phyloP scores from a whole-genome alignment of 2,113 vertebrate genomes.

The Platichthys flesus region DNA sequence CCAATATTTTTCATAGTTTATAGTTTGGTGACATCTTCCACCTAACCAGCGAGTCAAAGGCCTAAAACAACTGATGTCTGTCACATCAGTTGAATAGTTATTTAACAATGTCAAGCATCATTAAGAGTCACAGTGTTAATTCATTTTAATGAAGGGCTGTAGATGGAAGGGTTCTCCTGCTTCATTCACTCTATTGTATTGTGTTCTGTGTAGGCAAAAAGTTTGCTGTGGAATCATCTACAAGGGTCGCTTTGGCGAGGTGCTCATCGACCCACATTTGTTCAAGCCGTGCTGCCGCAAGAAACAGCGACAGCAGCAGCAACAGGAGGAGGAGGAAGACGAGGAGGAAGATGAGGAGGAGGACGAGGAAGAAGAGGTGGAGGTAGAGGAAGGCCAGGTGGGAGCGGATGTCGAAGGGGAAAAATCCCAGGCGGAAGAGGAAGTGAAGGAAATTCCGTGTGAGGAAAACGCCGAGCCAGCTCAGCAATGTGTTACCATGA shows the following conservation, averaged over 20 bases:
- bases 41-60: neutral
- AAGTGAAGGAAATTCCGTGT: constrained; percentile 59
- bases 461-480: constrained; percentile 46
- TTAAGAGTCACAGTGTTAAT: neutral
- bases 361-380: constrained; percentile 63
- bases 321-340: constrained; percentile 72
- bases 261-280: constrained; percentile 96
- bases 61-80: too few relatives aligned
- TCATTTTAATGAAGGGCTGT: too few relatives aligned
- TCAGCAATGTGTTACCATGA: constrained; percentile 56
- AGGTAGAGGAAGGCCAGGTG: constrained; percentile 70
- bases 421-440: constrained; percentile 69
- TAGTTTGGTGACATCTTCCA: neutral
- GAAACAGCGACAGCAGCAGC: constrained; percentile 74
- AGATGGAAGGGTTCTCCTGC: neutral
- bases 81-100: too few relatives aligned
- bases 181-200: constrained; percentile 1
- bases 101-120: too few relatives aligned
- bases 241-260: constrained; percentile 96
- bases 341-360: constrained; percentile 62
- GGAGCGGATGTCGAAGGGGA: constrained; percentile 39
- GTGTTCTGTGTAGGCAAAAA: constrained; percentile 86
- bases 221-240: constrained; percentile 99
- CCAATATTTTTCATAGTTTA: neutral
- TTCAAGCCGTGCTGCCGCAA: constrained; percentile 98